A percentile compares a stretch with the other conserved stretches of the same genome.
Conservation (phyloP, 2,797 vertebrate species). For the Megalops cyprinoides region DNA sequence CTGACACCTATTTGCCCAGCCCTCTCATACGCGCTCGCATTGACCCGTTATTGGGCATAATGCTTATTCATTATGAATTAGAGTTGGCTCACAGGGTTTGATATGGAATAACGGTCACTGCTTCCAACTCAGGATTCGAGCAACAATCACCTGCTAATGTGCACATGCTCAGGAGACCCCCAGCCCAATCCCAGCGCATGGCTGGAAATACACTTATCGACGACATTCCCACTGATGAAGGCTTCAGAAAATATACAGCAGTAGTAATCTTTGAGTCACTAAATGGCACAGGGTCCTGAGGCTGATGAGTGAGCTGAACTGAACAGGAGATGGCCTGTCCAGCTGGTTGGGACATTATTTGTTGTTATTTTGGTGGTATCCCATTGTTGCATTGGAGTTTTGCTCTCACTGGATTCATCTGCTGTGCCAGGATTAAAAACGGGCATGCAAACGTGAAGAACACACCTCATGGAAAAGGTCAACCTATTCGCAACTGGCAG, state of each 20-base stretch:
- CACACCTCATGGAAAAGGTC: constrained; percentile 67
- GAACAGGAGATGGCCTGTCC: too few relatives aligned
- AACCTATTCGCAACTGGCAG: constrained; percentile 70
- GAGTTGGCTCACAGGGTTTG: constrained; percentile 45
- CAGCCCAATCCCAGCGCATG: neutral
- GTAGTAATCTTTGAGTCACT: neutral
- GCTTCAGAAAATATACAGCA: neutral
- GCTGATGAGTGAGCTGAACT: neutral
- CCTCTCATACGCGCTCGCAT: constrained; percentile 1
- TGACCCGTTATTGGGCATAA: constrained; percentile 36
- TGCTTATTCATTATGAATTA: constrained; percentile 58
- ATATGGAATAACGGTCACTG: neutral
- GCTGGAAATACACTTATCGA: neutral
- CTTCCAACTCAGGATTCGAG: neutral
- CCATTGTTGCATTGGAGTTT: neutral
- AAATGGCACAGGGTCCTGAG: neutral
- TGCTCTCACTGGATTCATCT: neutral
- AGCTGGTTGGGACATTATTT: too few relatives aligned
- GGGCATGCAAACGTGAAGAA: neutral
- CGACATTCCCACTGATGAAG: neutral
- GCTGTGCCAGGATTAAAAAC: neutral
- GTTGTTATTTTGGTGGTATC: neutral
- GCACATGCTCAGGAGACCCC: neutral
- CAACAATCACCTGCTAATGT: neutral
- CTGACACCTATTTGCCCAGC: constrained; percentile 43